A percentile compares a stretch with the other conserved stretches of the same genome.
Evolutionary conservation across 2,113 vertebrate genomes (phyloP).

Genomic region (Tupaia tana): DNA sequence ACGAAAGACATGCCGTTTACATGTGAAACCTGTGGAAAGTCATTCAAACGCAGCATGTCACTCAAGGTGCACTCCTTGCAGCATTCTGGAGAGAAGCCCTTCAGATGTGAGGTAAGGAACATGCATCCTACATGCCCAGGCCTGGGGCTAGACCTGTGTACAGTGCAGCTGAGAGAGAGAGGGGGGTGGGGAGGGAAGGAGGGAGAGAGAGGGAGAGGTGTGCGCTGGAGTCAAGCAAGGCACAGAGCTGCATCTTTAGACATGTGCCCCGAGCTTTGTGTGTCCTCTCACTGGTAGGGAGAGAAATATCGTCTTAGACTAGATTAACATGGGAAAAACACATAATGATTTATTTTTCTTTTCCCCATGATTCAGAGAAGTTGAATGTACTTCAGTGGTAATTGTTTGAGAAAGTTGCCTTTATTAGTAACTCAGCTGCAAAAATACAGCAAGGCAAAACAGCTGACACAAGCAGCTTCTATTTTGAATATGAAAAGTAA

Average conservation of each 20-base stretch:
- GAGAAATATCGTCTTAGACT: background rate
- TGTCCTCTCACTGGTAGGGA: background rate
- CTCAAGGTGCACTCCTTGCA: conserved; percentile 98
- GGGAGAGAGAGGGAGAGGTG: too few species aligned
- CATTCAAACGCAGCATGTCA: conserved; percentile 99
- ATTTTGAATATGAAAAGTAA: background rate
- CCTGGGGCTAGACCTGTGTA: accelerated
- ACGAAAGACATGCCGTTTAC: conserved; percentile 99
- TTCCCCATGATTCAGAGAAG: background rate
- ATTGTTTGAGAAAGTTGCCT: background rate
- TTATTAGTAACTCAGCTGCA: background rate
- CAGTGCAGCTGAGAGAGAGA: too few species aligned
- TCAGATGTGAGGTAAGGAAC: conserved; percentile 95
- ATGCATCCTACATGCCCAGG: background rate
- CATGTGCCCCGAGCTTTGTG: accelerated
- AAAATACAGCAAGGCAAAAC: background rate
- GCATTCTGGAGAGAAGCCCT: conserved; percentile 98
- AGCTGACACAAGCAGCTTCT: background rate
- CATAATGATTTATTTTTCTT: background rate
- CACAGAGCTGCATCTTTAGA: background rate
- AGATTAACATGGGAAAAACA: background rate
- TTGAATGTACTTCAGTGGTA: background rate
- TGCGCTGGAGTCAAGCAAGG: accelerated
- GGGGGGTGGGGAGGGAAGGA: too few species aligned
- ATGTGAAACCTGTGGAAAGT: conserved; percentile 98